Base-by-base conservation (phyloP, 2,888 invertebrate species). In the Sarcophaga carnaria region DNA sequence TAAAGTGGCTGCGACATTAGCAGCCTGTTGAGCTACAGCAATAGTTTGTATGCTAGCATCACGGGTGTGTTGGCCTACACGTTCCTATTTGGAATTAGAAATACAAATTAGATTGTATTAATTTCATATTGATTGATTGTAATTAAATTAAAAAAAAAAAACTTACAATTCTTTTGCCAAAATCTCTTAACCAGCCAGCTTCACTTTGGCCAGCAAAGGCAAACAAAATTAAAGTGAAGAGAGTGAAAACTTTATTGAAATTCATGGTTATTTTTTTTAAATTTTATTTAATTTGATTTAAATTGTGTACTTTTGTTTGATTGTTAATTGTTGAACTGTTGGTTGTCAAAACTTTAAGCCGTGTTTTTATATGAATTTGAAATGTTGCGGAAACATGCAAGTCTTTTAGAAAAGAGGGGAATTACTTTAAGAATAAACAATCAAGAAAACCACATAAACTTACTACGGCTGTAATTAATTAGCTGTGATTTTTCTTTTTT, bases 171-270 rank as follows among this genome's bases (percentile, higher is more conserved):
- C 83, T 89, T 88, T 91, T 91, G 79, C 90, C 91, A 67, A 92
- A 83, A 62, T 91, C 90, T 79, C 90, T 91, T 1, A 91, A 74
- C 91, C 90, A 91, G 6, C 91, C 90, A 17, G 91, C 91, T 45
- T 92, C 89, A 4, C 90, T 88, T 86, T 91, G 90, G 17, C 89
- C 90, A 20, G 90, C 91, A 11, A 88, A 54, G 54, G 54, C 54
- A 54, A 54, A 14, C 54, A 37, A 54, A 54, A 54, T 17, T 54
- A 54, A 14, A 54, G 54, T 25, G 4, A 88, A 85, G 62, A 11
- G 17, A 25, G 89, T 37, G 37, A 37, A 10, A 37, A 37, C 37
- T 37, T 37, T 37, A 37, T 37, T 37, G 37, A 37, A 37, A 37
- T 37, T 37, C 37, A 37, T 37, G 37, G 1, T 37, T 8, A 6